Evolutionary conservation across 2,797 vertebrate genomes (phyloP), one percentile per base, ranked within the genome.

Genomic region (Peromyscus nudipes): DNA sequence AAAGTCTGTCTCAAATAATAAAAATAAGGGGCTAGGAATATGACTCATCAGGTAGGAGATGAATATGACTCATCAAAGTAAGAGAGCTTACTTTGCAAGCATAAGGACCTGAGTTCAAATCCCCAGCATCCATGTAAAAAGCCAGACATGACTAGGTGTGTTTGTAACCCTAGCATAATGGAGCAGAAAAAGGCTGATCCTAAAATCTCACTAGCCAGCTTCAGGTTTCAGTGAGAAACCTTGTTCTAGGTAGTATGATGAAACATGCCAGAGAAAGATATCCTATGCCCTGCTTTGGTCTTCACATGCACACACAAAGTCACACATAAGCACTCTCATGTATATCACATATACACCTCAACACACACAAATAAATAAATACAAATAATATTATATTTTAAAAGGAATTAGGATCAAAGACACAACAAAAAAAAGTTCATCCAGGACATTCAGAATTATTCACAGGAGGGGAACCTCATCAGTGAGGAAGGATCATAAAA

Each of bases 401-500:
- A 87, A 87, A 46, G 17, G 21, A 62, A 76, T 62, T 62, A 91
- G 25, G 89, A 37, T 76, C 83, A 92, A 83, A 89, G 67, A 6
- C 1, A 85, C 52, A 92, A 91, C 27, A 49, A 77, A 49, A 75
- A 89, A 79, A 17, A 5, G 13, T 77, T 95, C 64, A 92, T 83
- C 21, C 10, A 55, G 40, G 40, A 69, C 77, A 29, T 23, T 97
- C 69, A 49, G 77, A 92, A 87, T 83, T 82, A 90, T 34, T 82
- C 37, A 89, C 10, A n/a, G 40, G 62, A 67, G 6, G 14, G 31
- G 14, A 65, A 49, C 43, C 19, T 65, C 82, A 92, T 83, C 40
- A 23, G 11, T 85, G 71, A 67, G 16, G 46, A 95, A 62, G 65
- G 95, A 87, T 88, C 55, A 89, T 84, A 19, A 29, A 88, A 95